Conservation (phyloP, 2,113 vertebrate species). For the Columbina picui region DNA sequence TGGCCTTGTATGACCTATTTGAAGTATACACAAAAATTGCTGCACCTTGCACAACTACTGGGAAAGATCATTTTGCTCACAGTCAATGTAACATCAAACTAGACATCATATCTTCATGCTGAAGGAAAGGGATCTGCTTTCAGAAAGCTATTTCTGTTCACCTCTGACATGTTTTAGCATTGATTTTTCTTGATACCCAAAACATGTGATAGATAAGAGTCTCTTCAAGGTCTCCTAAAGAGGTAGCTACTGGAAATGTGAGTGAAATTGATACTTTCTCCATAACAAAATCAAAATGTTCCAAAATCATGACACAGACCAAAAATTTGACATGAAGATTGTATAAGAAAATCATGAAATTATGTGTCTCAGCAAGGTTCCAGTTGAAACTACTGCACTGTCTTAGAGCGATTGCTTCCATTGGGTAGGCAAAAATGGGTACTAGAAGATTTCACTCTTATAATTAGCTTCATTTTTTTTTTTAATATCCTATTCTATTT, state of each 20-base stretch:
- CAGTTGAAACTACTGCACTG: background rate
- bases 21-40: background rate
- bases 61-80: background rate
- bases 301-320: background rate
- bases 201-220: background rate
- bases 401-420: background rate
- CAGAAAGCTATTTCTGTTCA: background rate
- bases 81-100: background rate
- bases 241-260: background rate
- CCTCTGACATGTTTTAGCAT: background rate
- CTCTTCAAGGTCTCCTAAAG: background rate
- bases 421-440: fast-evolving
- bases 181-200: background rate
- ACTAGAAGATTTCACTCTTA: background rate
- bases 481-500: background rate
- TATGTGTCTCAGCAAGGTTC: background rate
- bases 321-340: background rate
- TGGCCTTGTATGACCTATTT: background rate
- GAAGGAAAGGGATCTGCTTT: background rate
- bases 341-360: background rate
- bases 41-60: background rate
- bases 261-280: background rate
- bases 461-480: background rate
- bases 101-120: background rate
- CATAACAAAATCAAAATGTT: background rate